These are phyloP conservation scores for Dicentrarchus labrax DNA, from an alignment of 2,113 vertebrate species.

Conservation along the genomic window DNA sequence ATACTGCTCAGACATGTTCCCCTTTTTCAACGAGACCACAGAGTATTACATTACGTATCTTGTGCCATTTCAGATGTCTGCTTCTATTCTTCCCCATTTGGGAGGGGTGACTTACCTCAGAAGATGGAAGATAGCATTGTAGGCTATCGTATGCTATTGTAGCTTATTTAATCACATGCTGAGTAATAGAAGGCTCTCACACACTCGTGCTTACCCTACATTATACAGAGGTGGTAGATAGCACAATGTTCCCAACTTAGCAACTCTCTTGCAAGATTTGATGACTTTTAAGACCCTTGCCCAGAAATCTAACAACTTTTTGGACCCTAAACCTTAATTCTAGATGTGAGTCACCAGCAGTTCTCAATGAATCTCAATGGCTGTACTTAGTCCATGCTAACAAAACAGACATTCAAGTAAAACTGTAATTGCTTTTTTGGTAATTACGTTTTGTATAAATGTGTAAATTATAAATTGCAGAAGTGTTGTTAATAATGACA, in stretches of 20 bases:
- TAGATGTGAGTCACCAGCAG: too few species aligned
- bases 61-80: background rate
- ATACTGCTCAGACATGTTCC: background rate
- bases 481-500: too few species aligned
- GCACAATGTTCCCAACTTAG: too few species aligned
- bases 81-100: background rate
- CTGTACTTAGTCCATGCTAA: background rate
- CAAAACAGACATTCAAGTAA: too few species aligned
- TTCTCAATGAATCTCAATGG: too few species aligned
- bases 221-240: background rate
- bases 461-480: too few species aligned
- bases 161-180: background rate
- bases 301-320: too few species aligned
- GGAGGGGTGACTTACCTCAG: background rate
- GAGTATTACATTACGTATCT: background rate
- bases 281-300: too few species aligned
- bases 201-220: background rate
- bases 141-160: background rate
- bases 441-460: background rate
- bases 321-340: too few species aligned
- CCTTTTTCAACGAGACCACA: background rate
- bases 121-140: background rate
- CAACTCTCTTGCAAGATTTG: too few species aligned
- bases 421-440: background rate
- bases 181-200: background rate